phyloP scores from a whole-genome alignment of 2,113 vertebrate species.

The Heterochromis multidens region DNA sequence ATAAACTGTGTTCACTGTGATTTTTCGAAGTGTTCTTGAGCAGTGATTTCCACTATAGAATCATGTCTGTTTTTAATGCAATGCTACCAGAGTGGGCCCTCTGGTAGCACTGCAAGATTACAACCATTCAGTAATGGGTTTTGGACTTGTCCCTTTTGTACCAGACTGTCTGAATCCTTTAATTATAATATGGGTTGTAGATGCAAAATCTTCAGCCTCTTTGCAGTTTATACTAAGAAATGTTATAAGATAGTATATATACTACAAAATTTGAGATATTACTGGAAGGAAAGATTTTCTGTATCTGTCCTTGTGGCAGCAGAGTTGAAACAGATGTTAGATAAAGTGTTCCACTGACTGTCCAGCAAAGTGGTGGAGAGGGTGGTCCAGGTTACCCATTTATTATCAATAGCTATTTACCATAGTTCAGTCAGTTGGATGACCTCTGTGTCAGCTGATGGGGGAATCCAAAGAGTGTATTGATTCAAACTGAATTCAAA shows the following conservation, averaged over 20 bases:
- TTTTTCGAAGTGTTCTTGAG: not conserved
- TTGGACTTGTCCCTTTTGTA: not conserved
- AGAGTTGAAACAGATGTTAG: not conserved
- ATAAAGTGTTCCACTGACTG: not conserved
- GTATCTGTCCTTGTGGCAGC: not conserved
- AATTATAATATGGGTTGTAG: not conserved
- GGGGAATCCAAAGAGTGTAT: not conserved
- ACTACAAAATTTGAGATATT: not conserved
- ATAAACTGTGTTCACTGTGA: not conserved
- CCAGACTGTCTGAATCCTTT: not conserved
- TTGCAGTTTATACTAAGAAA: not conserved
- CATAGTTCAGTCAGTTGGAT: not conserved
- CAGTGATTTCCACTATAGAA: not conserved
- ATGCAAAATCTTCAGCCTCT: not conserved
- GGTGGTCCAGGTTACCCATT: not conserved
- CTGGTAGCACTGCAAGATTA: too few relatives aligned
- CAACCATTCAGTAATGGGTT: not conserved
- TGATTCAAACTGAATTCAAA: not conserved
- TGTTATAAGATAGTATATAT: rapidly evolving
- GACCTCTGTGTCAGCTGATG: not conserved
- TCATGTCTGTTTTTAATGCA: not conserved
- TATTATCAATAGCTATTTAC: not conserved
- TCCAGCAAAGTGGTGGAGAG: not conserved
- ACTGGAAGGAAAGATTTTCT: not conserved
- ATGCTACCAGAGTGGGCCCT: not conserved